Base-by-base conservation (phyloP, 2,797 vertebrate species). In the Periparus ater region DNA sequence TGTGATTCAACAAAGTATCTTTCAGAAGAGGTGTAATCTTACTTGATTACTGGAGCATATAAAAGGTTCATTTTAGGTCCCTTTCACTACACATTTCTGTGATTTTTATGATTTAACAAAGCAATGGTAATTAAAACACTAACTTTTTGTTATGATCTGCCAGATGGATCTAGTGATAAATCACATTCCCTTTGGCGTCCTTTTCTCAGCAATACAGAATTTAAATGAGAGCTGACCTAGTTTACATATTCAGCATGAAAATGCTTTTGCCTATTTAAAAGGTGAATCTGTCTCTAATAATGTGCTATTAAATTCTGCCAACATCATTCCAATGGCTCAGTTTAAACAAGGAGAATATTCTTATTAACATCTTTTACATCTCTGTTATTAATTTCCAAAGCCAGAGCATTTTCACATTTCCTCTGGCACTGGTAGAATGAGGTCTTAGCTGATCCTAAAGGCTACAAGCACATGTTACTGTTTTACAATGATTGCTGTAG, bases 111-210 rank as follows among this genome's bases (percentile, higher is more conserved):
- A 85, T 71, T 85, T 78, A 66, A 90, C 68, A 72, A 96, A 94
- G 66, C 25, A 94, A 84, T 40, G n/a, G 36, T 81, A 94, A 92
- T 96, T 94, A 93, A 84, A 93, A 57, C 19, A 74, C 32, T 78
- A 44, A 22, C 5, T 72, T 84, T 91, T 85, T 61, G 11, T 34
- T 81, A 54, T 75, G 62, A 86, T 86, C 29, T 88, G n/a, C 73
- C 86, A 93, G 93, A 94, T 88, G 91, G 45, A 90, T 94, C 58
- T 61, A 72, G 10, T 75, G 60, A 55, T 94, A 88, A 93, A 88
- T 88, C 54, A 47, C 51, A 70, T 88, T 92, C 88, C 91, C 70
- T 86, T 84, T 75, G 88, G 88, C 0, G 0, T 72, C n/a, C 44
- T 81, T 90, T 84, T 72, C 62, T 71, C 60, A 72, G 80, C 51